A percentile compares a stretch with the other conserved stretches of the same genome.
Conservation (phyloP, 1,140 invertebrate species). For the Caenorhabditis elegans region WBcel235 BX284605.5:13875001-13875500, state of each 20-base stretch:
- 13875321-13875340: too few relatives aligned
- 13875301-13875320: too few relatives aligned
- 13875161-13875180: constrained; percentile 70
- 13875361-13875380: constrained; percentile 68
- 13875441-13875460: constrained; percentile 94
- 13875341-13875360: constrained; percentile 56
- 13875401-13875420: constrained; percentile 73
- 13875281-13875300: constrained; percentile 83
- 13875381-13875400: constrained; percentile 76
- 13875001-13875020: constrained; percentile 33
- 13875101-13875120: constrained; percentile 69
- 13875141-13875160: neutral
- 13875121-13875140: constrained; percentile 38
- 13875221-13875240: constrained; percentile 88
- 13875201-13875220: constrained; percentile 97
- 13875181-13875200: constrained; percentile 85
- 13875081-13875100: constrained; percentile 70
- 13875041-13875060: constrained; percentile 54
- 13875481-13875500: constrained; percentile 74
- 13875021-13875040: constrained; percentile 54
- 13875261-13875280: constrained; percentile 86
- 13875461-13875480: constrained; percentile 95
- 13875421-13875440: constrained; percentile 91
- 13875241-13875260: constrained; percentile 92
- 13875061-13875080: constrained; percentile 67